These are phyloP conservation scores for Plecturocebus donacophilus DNA, from an alignment of 2,113 vertebrate genomes.

Conservation along the genomic window DNA sequence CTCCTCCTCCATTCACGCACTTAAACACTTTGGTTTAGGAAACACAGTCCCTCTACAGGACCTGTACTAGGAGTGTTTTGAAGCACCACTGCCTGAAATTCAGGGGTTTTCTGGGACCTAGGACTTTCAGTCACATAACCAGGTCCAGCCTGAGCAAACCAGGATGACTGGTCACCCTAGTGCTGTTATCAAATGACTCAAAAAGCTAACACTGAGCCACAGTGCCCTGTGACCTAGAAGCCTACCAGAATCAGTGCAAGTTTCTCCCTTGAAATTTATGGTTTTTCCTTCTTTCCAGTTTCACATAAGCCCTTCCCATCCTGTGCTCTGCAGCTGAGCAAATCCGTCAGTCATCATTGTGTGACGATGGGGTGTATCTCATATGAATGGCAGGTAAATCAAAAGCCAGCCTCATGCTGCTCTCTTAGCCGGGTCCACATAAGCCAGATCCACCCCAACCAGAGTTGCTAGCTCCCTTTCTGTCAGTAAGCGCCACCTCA, in stretches of 20 bases:
- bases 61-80: neutral
- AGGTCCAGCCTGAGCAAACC: neutral
- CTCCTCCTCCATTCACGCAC: neutral
- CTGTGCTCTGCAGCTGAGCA: neutral
- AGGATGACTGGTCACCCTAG: neutral
- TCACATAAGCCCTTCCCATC: neutral
- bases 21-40: neutral
- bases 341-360: neutral
- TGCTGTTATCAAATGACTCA: conserved; percentile 29
- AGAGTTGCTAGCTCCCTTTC: neutral
- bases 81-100: neutral
- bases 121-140: neutral
- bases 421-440: neutral
- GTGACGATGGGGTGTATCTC: neutral
- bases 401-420: neutral
- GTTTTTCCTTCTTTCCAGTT: neutral
- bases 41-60: neutral
- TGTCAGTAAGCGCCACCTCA: neutral
- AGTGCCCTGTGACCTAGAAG: neutral
- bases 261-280: neutral
- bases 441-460: neutral
- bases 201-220: conserved; percentile 17
- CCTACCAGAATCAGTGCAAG: neutral
- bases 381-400: neutral
- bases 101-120: neutral